phyloP scores from a whole-genome alignment of 2,113 vertebrate species.

The Eolophus roseicapilla region DNA sequence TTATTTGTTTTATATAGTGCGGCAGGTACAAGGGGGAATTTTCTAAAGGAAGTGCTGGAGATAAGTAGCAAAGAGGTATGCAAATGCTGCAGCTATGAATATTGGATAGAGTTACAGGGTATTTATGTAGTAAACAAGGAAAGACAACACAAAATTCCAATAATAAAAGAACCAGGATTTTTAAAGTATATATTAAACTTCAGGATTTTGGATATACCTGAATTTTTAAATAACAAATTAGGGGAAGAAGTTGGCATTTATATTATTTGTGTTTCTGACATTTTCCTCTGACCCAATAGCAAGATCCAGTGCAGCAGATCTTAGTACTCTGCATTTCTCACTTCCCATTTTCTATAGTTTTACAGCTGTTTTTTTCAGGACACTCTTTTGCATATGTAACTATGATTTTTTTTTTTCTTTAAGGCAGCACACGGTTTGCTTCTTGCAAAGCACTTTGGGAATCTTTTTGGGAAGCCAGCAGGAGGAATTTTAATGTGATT shows the following conservation, averaged over 20 bases:
- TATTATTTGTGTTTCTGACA: neutral
- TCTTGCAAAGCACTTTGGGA: neutral
- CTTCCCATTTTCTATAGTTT: neutral
- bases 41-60: neutral
- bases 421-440: neutral
- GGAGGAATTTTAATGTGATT: slow-evolving; percentile 23
- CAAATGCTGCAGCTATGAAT: neutral
- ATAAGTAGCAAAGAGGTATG: neutral
- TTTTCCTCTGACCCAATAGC: neutral
- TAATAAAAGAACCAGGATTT: neutral
- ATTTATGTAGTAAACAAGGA: neutral
- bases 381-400: neutral
- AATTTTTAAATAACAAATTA: neutral
- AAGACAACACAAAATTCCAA: neutral
- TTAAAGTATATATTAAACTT: neutral
- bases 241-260: neutral
- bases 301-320: neutral
- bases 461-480: neutral
- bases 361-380: neutral
- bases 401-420: neutral
- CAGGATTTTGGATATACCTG: neutral
- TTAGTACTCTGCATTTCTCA: neutral
- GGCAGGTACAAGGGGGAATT: neutral
- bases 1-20: neutral
- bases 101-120: neutral